phyloP scores from a whole-genome alignment of 2,797 vertebrate genomes.

The Macrochelys suwanniensis region DNA sequence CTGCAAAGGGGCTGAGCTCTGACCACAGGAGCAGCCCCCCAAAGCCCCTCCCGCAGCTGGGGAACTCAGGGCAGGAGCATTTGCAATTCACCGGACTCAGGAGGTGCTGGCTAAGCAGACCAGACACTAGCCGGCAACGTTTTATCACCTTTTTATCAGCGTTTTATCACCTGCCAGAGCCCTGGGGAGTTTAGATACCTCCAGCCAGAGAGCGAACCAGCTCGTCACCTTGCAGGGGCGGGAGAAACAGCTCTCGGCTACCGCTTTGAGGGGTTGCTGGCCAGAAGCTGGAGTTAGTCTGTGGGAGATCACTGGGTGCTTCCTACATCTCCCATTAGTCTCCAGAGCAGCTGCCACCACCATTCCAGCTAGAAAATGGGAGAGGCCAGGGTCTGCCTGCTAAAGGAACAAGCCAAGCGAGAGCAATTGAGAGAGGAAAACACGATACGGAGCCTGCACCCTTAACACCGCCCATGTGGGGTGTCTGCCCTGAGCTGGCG shows the following conservation, averaged over 20 bases:
- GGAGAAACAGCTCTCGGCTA: neutral
- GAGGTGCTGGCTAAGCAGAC: too few relatives aligned
- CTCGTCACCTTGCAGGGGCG: neutral
- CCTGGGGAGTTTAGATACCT: too few relatives aligned
- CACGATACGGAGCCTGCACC: fast-evolving
- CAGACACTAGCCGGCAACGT: too few relatives aligned
- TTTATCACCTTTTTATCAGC: too few relatives aligned
- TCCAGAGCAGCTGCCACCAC: neutral
- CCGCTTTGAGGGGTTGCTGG: neutral
- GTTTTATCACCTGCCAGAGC: too few relatives aligned
- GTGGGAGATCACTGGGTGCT: neutral
- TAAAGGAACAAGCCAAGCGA: neutral
- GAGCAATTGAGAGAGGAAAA: neutral
- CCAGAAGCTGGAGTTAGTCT: neutral
- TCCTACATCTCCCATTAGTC: neutral
- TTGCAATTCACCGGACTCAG: too few relatives aligned
- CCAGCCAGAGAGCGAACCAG: neutral
- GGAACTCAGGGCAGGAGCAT: too few relatives aligned
- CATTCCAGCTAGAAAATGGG: neutral
- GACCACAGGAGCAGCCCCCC: too few relatives aligned
- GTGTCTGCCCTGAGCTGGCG: neutral
- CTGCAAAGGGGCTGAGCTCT: too few relatives aligned
- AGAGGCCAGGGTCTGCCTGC: neutral
- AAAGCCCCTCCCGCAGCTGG: too few relatives aligned
- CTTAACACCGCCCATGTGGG: fast-evolving